phyloP scores from a whole-genome alignment of 2,113 vertebrate species.

The Psilopsiagon aymara region DNA sequence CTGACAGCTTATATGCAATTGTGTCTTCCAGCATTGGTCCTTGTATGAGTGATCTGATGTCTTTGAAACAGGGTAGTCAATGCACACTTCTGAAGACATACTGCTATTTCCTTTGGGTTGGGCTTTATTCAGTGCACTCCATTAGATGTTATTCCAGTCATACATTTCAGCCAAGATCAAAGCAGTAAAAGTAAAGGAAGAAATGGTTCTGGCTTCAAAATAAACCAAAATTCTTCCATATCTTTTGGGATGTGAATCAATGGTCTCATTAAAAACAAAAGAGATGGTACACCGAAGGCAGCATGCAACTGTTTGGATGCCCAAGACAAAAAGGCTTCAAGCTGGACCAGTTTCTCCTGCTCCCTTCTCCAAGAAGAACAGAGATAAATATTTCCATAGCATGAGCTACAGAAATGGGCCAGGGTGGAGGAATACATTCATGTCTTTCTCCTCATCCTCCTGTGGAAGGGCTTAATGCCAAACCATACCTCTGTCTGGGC shows the following conservation, averaged over 20 bases:
- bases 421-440: neutral
- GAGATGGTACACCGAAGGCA: neutral
- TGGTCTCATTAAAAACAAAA: neutral
- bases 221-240: neutral
- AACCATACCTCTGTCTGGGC: neutral
- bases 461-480: neutral
- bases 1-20: neutral
- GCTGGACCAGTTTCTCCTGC: neutral
- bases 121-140: neutral
- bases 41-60: neutral
- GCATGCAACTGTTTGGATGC: neutral
- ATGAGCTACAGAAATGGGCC: neutral
- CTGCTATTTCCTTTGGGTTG: neutral
- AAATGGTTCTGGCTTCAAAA: neutral
- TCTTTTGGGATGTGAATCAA: neutral
- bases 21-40: neutral
- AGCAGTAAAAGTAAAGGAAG: neutral
- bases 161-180: slow-evolving; percentile 4
- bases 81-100: neutral
- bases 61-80: neutral
- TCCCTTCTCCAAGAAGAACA: neutral
- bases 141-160: neutral
- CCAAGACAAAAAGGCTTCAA: neutral
- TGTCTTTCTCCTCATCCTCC: neutral
- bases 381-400: neutral